Evolutionary conservation across 2,113 vertebrate species (phyloP), one percentile per base, ranked within the genome.

Genomic region (Nanorana parkeri): DNA sequence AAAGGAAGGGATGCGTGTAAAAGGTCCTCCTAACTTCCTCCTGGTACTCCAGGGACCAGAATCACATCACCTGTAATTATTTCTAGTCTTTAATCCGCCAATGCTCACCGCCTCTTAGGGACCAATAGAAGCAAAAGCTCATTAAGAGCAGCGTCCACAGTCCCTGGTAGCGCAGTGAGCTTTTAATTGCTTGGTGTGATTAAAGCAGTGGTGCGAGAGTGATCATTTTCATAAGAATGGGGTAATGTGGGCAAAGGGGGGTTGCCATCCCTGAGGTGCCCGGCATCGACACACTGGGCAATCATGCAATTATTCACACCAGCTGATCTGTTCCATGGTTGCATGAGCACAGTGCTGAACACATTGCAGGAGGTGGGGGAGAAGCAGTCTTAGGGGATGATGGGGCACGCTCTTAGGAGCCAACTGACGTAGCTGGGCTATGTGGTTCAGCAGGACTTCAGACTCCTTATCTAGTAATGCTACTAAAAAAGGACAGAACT

Each of bases 101-200:
- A 90, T 93, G 93, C 86, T 68, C 84, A 89, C 51, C 55, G 87
- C 87, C 91, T 93, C 94, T 93, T 92, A 74, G 89, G 92, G 93
- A 92, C 90, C 89, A 90, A 89, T 88, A 87, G 90, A 93, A 94
- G 93, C 89, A 92, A 96, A 96, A 97, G 95, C 96, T 96, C 95
- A 97, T 98, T 97, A 97, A 94, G 94, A 96, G 95, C 96, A 93
- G 90, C 90, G 92, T 96, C 95, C 95, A 91, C 95, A 93, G 94
- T 94, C 93, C 95, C 94, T 95, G 92, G 92, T 94, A 93, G 94
- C 92, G 93, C 92, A 92, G 88, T 91, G 92, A 87, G 93, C 92
- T 94, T 95, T 95, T 97, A 96, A 98, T 97, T 97, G 94, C 96
- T 94, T 94, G 95, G 93, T 94, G 94, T 90, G 92, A 95, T 96